Evolutionary conservation across 2,797 vertebrate species (phyloP), one percentile per base, ranked within the genome.

Genomic region (Microctenopoma lineatum): DNA sequence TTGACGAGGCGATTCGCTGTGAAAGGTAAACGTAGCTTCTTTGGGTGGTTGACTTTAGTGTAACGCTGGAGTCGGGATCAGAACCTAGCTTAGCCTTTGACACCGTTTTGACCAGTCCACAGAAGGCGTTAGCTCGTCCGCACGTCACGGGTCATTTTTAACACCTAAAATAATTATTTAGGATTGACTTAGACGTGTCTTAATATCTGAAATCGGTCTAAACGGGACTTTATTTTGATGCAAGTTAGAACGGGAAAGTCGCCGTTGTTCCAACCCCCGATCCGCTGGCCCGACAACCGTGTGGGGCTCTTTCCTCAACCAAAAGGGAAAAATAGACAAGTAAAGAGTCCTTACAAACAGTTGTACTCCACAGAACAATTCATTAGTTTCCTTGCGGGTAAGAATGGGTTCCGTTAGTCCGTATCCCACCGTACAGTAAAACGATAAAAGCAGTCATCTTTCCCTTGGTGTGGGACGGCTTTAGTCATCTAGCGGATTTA

Each of bases 401-500:
- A 34, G 59, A 34, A 21, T 18, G 10, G 5, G 0, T 39, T 18
- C 8, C 38, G 56, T 18, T 58, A 10, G 2, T 70, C 56, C 48
- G 46, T 3, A 34, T 12, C 47, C 51, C 29, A 38, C 34, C 44
- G 45, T 51, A 36, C 11, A 41, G 18, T 34, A 38, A 76, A 72
- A 41, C 44, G 45, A 26, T 46, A 47, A 59, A 81, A 75, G 74
- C 59, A 65, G 48, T 71, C 73, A 75, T 78, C 50, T 66, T 72
- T 66, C 61, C 57, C 47, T n/a, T n/a, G 26, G 44, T 68, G 73
- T 58, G 66, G 81, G 72, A 80, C 70, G 63, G 77, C 50, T 89
- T 83, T 71, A 75, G 61, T 86, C 78, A 83, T 90, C 87, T 91
- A 92, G 90, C 90, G 91, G 93, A 93, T 94, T 93, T 91, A 75